A percentile compares a stretch with the other conserved stretches of the same genome.
Conservation (phyloP, 2,797 vertebrate genomes). For the Ficedula albicollis region DNA sequence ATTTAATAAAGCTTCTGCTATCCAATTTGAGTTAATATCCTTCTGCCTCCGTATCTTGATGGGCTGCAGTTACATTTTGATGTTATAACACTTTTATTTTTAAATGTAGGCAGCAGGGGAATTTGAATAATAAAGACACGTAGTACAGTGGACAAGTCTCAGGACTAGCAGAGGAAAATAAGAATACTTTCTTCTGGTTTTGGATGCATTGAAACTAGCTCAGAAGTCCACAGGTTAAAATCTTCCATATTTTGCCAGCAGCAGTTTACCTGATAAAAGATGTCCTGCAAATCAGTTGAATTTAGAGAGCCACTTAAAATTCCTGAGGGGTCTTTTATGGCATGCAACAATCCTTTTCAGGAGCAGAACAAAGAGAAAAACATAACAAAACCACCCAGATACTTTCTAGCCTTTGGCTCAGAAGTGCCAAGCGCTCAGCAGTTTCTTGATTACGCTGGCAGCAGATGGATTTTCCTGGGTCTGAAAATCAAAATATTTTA, state of each 20-base stretch:
- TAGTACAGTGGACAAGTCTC: neutral
- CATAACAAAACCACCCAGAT: fast-evolving
- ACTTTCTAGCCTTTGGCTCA: neutral
- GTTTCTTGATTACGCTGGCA: neutral
- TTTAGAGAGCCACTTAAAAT: neutral
- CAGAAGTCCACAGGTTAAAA: neutral
- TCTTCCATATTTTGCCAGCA: neutral
- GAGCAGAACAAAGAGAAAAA: neutral
- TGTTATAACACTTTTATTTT: neutral
- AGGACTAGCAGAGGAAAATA: neutral
- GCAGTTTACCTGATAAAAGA: neutral
- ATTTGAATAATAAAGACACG: neutral
- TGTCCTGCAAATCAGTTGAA: neutral
- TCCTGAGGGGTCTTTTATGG: neutral
- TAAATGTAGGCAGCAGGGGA: neutral
- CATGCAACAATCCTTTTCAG: neutral
- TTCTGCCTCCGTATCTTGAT: neutral
- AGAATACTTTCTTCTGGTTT: neutral
- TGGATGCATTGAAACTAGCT: neutral
- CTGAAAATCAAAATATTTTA: neutral
- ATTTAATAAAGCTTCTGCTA: neutral
- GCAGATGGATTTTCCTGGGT: neutral
- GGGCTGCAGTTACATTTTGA: neutral
- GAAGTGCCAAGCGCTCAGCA: neutral
- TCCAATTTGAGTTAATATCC: neutral